These are phyloP conservation scores for Formicarius rufipectus DNA, from an alignment of 2,113 vertebrate species.

Conservation along the genomic window DNA sequence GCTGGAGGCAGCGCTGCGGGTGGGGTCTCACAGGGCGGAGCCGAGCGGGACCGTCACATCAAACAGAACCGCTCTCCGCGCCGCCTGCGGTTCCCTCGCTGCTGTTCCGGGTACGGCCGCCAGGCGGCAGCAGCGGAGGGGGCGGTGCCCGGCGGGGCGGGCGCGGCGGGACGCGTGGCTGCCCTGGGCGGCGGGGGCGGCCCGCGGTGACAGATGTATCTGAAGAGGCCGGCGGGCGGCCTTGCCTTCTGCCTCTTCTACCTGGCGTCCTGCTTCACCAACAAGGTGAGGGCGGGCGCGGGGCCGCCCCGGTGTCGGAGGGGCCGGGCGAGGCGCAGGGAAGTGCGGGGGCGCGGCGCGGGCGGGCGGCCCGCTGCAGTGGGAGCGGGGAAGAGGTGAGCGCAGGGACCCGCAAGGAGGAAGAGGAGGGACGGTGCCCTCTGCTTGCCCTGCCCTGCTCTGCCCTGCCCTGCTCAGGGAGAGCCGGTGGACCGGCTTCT, in stretches of 20 bases:
- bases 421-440: too few relatives aligned
- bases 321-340: background rate
- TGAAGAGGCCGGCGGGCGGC: slow-evolving; percentile 52
- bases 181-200: background rate
- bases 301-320: background rate
- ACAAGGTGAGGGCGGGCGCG: slow-evolving; percentile 76
- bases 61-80: too few relatives aligned
- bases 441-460: background rate
- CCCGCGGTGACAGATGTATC: slow-evolving; percentile 57
- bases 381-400: background rate
- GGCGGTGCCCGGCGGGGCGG: background rate
- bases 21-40: background rate
- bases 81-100: too few relatives aligned
- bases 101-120: too few relatives aligned
- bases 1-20: accelerated
- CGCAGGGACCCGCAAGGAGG: background rate
- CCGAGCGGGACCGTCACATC: too few relatives aligned
- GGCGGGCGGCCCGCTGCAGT: background rate
- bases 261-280: slow-evolving; percentile 74
- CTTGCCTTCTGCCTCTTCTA: slow-evolving; percentile 73
- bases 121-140: background rate
- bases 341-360: background rate
- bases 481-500: background rate
- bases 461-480: background rate
- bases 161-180: slow-evolving; percentile 33